phyloP scores from a whole-genome alignment of 2,113 vertebrate genomes.

The Talpa occidentalis region DNA sequence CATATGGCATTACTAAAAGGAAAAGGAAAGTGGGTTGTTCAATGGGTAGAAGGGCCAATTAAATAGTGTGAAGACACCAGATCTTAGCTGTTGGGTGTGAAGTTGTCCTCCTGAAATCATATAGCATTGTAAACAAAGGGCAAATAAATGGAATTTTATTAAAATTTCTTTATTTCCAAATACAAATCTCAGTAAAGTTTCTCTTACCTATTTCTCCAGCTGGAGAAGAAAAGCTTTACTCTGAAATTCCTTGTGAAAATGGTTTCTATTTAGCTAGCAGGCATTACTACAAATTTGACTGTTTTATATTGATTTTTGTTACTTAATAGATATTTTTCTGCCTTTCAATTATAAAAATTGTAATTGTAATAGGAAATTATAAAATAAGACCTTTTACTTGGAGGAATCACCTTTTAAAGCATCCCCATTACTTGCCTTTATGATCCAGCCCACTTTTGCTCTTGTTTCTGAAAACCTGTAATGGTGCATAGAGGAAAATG shows the following conservation, averaged over 20 bases:
- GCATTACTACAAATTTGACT: background rate
- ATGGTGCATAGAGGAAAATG: background rate
- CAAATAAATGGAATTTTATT: too few species aligned
- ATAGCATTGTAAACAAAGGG: too few species aligned
- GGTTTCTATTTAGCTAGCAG: background rate
- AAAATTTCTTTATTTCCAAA: background rate
- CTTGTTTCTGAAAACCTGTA: background rate
- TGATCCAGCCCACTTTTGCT: accelerated
- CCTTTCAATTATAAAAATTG: background rate
- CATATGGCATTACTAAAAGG: too few species aligned
- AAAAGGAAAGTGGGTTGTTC: too few species aligned
- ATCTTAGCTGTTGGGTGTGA: too few species aligned
- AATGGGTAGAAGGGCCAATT: too few species aligned
- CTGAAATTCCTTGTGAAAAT: background rate
- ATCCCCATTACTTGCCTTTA: background rate
- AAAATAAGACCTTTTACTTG: background rate
- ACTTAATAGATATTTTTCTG: background rate
- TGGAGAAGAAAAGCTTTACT: background rate
- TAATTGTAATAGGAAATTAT: background rate
- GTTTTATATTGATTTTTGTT: background rate
- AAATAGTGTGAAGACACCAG: too few species aligned
- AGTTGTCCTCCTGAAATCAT: too few species aligned
- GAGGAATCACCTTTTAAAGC: background rate
- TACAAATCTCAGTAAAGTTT: background rate
- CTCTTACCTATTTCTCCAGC: background rate